Base-by-base conservation (phyloP, 2,888 invertebrate genomes). In the Diplolepis rosae region DNA sequence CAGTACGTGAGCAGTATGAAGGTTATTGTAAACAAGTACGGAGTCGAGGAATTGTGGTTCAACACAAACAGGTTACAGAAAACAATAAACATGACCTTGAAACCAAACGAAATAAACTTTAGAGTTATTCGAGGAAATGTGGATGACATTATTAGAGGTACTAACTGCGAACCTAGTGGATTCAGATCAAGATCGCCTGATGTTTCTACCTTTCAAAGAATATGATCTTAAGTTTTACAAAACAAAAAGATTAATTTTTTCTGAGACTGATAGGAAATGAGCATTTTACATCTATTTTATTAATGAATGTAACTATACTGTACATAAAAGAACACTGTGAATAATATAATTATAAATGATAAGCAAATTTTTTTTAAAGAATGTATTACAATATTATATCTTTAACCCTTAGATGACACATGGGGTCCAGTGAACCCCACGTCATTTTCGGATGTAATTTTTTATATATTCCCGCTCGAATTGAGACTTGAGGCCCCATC, bases 1-100 rank as follows among this genome's bases (percentile, higher is more conserved):
- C 89, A 89, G 75, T 89, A 88, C 80, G 83, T 88, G 72, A 88
- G 88, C 67, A 86, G 88, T 45, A 88, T 89, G 65, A 89, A 89
- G 77, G 85, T 89, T 45, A 80, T 86, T 61, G 70, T 69, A 13
- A 88, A 88, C 71, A 69, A 69, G 5, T 56, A 28, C 18, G 87
- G 87, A 9, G 76, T 83, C 42, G 89, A 88, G 73, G 88, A 88
- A 69, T 77, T 89, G 35, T 88, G 88, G 89, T 83, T 88, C 79
- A 87, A 87, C 70, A 88, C 88, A 28, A 88, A 88, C 71, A 80
- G 89, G 30, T 79, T 88, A n/a, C 89, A 89, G 65, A 88, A 86
- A 80, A 88, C 85, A 39, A 86, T 88, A 70, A 88, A 87, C 72
- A 85, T 78, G 65, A 84, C 84, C 1, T 78, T 83, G 18, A 84